These are phyloP conservation scores for Alcedo quadribrachys DNA, from an alignment of 2,797 vertebrate species.

Conservation along the genomic window DNA sequence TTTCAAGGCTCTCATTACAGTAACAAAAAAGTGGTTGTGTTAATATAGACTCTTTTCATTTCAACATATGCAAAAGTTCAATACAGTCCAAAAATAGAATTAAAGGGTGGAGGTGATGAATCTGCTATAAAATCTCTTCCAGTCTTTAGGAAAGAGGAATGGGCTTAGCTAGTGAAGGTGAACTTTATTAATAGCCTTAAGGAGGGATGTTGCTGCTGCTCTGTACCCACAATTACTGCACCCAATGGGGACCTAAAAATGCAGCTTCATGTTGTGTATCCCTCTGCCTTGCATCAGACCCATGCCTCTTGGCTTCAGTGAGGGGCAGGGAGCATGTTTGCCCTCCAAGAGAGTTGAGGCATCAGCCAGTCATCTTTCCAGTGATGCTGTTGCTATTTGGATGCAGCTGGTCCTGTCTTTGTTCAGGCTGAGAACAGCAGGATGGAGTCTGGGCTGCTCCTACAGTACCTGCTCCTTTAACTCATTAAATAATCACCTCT, in stretches of 20 bases:
- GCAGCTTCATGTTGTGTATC: background rate
- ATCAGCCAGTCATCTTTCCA: background rate
- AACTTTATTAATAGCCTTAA: constrained; percentile 45
- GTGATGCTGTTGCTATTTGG: background rate
- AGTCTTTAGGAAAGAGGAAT: constrained; percentile 34
- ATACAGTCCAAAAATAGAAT: constrained; percentile 66
- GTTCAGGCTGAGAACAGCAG: constrained; percentile 26
- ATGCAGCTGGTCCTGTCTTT: constrained; percentile 31
- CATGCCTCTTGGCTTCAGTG: background rate
- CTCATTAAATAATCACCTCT: constrained; percentile 66
- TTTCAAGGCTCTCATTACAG: constrained; percentile 77
- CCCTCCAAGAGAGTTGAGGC: background rate
- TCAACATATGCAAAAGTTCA: constrained; percentile 65
- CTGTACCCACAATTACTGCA: background rate
- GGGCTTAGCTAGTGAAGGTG: constrained; percentile 31
- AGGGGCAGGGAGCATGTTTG: background rate
- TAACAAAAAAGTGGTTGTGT: constrained; percentile 73
- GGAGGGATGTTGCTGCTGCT: constrained; percentile 26
- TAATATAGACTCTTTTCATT: constrained; percentile 72
- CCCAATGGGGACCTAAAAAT: constrained; percentile 18
- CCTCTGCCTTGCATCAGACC: background rate
- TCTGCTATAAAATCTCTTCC: constrained; percentile 44
- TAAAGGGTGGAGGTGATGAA: constrained; percentile 52
- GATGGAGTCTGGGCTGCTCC: constrained; percentile 42
- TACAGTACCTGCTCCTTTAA: constrained; percentile 53